These are phyloP conservation scores for Mesorhabditis sp. DNA, from an alignment of 2,888 invertebrate species.

Conservation along the genomic window DNA sequence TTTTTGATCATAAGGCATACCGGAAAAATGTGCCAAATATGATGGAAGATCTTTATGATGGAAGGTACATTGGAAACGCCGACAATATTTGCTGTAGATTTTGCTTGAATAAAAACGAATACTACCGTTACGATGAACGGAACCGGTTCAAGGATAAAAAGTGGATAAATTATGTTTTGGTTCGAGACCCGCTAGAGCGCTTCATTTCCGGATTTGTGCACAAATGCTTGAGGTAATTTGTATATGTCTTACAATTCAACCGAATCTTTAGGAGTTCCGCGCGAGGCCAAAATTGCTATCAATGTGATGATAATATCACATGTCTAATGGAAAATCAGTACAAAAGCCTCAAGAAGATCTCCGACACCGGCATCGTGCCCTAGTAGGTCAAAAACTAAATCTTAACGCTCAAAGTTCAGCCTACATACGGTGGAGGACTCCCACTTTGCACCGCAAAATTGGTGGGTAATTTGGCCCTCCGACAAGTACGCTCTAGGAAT, in stretches of 20 bases:
- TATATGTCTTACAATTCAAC: background rate
- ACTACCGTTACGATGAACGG: background rate
- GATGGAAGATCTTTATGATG: background rate
- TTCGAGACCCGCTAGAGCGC: background rate
- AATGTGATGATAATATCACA: background rate
- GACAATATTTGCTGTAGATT: background rate
- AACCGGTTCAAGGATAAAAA: background rate
- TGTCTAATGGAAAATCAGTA: constrained; percentile 1
- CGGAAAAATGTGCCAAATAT: background rate
- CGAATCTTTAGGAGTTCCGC: background rate
- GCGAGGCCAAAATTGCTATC: background rate
- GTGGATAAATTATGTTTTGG: background rate
- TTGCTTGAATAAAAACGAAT: constrained; percentile 4
- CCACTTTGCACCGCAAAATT: background rate
- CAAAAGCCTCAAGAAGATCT: background rate
- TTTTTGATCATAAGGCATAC: background rate
- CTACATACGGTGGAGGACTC: background rate
- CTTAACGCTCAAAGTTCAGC: background rate
- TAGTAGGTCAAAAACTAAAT: background rate
- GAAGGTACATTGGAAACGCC: background rate
- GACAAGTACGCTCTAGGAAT: background rate
- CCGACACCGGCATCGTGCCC: background rate
- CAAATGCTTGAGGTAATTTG: background rate
- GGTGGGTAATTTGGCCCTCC: background rate
- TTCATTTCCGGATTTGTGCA: background rate